These are phyloP conservation scores for Echinometra lucunter DNA, from an alignment of 53 echinoderm and acorn worm genomes.

Conservation along the genomic window DNA sequence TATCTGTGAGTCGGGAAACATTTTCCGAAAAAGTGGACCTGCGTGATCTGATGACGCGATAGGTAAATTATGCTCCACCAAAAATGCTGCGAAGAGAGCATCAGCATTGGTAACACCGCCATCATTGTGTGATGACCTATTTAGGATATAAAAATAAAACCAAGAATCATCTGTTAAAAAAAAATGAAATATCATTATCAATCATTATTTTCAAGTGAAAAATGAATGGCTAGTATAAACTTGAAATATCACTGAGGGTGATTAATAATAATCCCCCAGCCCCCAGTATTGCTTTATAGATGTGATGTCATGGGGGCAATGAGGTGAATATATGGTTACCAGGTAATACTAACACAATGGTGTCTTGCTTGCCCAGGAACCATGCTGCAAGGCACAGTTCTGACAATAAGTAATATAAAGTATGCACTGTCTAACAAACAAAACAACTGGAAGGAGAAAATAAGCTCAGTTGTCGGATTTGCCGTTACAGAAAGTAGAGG, in stretches of 20 bases:
- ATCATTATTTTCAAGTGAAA: slow-evolving; percentile 39
- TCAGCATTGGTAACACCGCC: slow-evolving; percentile 53
- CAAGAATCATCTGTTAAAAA: slow-evolving; percentile 22
- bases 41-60: slow-evolving; percentile 60
- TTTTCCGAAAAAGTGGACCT: slow-evolving; percentile 66
- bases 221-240: slow-evolving; percentile 47
- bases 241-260: slow-evolving; percentile 34
- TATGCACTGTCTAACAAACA: not conserved
- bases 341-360: not conserved
- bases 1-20: slow-evolving; percentile 70
- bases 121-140: slow-evolving; percentile 48
- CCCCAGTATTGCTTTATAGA: slow-evolving; percentile 52
- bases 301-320: slow-evolving; percentile 31
- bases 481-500: no score
- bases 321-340: slow-evolving; percentile 36
- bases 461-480: no score
- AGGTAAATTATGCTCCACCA: slow-evolving; percentile 69
- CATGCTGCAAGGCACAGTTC: not conserved
- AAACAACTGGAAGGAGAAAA: not conserved
- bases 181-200: no score
- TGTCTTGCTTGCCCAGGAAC: slow-evolving; percentile 18
- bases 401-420: not conserved
- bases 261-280: slow-evolving; percentile 12
- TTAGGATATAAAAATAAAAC: slow-evolving; percentile 43
- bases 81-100: slow-evolving; percentile 44